phyloP scores from a whole-genome alignment of 1,140 invertebrate genomes.

The Sitophilus oryzae region DNA sequence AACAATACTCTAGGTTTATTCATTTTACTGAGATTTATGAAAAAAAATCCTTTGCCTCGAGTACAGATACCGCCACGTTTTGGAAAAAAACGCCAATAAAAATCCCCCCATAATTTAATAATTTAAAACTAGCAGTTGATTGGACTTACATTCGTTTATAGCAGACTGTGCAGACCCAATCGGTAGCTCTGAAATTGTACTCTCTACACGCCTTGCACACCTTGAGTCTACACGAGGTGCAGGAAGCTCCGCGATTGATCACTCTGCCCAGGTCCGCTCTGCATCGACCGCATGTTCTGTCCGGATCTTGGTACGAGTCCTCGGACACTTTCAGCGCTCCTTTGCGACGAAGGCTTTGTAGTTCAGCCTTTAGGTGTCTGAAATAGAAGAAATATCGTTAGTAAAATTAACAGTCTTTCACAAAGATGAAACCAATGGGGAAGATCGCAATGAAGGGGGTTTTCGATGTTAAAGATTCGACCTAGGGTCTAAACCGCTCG shows the following conservation, averaged over 20 bases:
- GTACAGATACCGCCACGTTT: too few relatives aligned
- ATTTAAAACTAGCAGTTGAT: too few relatives aligned
- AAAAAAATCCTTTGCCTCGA: too few relatives aligned
- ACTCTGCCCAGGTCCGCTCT: conserved; percentile 63
- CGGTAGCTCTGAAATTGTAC: conserved; percentile 51
- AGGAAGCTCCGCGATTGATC: conserved; percentile 67
- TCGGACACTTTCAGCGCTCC: conserved; percentile 48
- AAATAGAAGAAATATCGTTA: conserved; percentile 25
- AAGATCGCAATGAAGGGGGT: too few relatives aligned
- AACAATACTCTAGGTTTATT: too few relatives aligned
- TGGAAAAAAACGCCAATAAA: neutral
- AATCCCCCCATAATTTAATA: too few relatives aligned
- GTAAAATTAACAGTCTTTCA: too few relatives aligned
- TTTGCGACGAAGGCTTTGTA: conserved; percentile 54
- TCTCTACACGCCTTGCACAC: conserved; percentile 71
- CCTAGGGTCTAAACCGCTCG: too few relatives aligned
- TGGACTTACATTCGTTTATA: conserved; percentile 67
- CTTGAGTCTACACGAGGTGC: conserved; percentile 60
- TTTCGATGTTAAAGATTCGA: too few relatives aligned
- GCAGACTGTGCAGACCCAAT: conserved; percentile 71
- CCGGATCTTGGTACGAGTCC: conserved; percentile 44
- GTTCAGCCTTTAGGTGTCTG: conserved; percentile 61
- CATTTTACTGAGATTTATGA: too few relatives aligned
- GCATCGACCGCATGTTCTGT: conserved; percentile 63
- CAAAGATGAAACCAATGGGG: too few relatives aligned